phyloP scores from a whole-genome alignment of 2,113 vertebrate species.

The Gallinago media region DNA sequence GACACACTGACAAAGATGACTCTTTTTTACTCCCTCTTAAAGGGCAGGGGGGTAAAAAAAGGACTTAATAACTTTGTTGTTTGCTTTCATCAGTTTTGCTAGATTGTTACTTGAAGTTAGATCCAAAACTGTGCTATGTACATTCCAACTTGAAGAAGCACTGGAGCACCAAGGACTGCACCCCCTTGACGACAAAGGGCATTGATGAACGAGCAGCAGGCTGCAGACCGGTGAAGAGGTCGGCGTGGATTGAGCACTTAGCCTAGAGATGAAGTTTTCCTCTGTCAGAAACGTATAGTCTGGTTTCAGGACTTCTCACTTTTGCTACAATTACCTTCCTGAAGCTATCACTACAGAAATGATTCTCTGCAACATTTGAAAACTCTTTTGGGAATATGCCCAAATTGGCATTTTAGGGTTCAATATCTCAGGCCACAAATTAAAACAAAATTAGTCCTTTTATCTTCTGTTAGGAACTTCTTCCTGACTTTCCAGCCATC shows the following conservation, averaged over 20 bases:
- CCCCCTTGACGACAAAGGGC: not conserved
- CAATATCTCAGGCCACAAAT: not conserved
- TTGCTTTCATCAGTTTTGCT: not conserved
- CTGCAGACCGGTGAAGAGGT: not conserved
- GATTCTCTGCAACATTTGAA: not conserved
- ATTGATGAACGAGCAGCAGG: fast-evolving
- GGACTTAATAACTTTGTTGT: not conserved
- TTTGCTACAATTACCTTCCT: not conserved
- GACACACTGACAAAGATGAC: not conserved
- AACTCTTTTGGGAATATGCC: not conserved
- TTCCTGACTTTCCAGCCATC: not conserved
- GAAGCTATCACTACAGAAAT: not conserved
- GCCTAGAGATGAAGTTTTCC: not conserved
- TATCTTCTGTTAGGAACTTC: not conserved
- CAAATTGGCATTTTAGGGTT: not conserved
- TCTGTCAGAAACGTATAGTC: not conserved
- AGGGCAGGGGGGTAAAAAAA: not conserved
- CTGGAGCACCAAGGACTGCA: not conserved
- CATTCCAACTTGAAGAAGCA: not conserved
- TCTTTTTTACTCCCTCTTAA: not conserved
- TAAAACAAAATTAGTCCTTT: not conserved
- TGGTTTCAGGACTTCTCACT: not conserved
- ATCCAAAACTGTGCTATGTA: not conserved
- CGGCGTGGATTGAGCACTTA: not conserved
- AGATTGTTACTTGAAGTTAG: not conserved